Conservation (phyloP, 2,113 vertebrate species). For the Calyptommatus sinebrachiatus region DNA sequence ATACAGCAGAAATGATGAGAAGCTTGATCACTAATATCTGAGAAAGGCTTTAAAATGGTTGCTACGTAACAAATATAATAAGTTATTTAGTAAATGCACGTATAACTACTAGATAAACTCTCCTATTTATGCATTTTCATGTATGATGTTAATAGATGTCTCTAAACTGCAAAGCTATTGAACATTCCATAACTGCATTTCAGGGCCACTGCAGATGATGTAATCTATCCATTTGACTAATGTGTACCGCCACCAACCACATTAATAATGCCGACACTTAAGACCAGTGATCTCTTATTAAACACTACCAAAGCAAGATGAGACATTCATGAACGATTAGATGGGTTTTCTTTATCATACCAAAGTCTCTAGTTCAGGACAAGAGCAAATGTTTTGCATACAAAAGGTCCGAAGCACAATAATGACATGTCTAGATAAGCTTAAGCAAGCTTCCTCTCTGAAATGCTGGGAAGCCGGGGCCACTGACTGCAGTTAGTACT, state of each 20-base stretch:
- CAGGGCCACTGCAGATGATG: not conserved
- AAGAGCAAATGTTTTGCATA: not conserved
- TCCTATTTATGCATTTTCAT: not conserved
- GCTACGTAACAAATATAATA: not conserved
- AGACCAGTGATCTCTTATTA: not conserved
- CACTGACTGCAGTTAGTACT: not conserved
- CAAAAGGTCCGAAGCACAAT: not conserved
- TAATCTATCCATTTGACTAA: not conserved
- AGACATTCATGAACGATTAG: not conserved
- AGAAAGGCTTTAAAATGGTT: not conserved
- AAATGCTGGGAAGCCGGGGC: not conserved
- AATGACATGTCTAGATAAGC: not conserved
- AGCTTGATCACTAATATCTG: not conserved
- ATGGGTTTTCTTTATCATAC: not conserved
- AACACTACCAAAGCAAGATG: not conserved
- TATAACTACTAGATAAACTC: not conserved
- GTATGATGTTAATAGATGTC: not conserved
- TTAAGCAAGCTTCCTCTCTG: not conserved
- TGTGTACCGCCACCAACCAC: constrained; percentile 7
- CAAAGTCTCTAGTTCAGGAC: not conserved
- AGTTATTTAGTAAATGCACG: not conserved
- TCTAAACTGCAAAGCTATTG: not conserved
- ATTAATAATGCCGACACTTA: not conserved
- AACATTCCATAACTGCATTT: constrained; percentile 1
- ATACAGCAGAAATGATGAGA: not conserved